Base-by-base conservation (phyloP, 2,888 invertebrate species). In the Galeruca laticollis region DNA sequence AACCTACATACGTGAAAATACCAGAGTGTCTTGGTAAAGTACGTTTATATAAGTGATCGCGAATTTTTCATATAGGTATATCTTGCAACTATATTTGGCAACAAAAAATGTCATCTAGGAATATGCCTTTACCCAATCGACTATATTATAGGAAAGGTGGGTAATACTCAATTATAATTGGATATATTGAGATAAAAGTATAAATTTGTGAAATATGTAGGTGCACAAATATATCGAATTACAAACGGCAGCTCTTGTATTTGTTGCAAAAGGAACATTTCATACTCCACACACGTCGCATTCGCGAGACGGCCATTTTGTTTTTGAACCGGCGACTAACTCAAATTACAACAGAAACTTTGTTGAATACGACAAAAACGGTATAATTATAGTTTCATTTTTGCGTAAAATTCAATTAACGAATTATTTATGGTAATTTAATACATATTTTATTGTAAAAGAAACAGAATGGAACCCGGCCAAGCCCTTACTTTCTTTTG, bases 291-390 rank as follows among this genome's bases (percentile, higher is more conserved):
- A 82, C 83, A 83, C 83, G 83, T 83, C 82, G 80, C 80, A 79
- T 76, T 74, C 68, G 65, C 66, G 51, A 71, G 81, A 80, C 83
- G 73, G 84, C 84, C 84, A 84, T 84, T 78, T 84, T 84, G 84
- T 79, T 76, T 78, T 75, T 65, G 54, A 76, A 78, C 83, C 82
- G 83, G 80, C 76, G 72, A 71, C 57, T 40, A n/a, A 13, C 21
- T 18, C 13, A 37, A 69, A 35, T 72, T 72, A 69, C 68, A 57
- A 59, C 72, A 68, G 70, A 73, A 43, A 65, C 61, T 52, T 61
- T 70, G 66, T 54, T 59, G 70, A 73, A 70, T 68, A 69, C 59
- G 49, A 51, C 33, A 35, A 72, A 71, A 69, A 35, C 15, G 40
- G 13, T 8, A 26, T 47, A 18, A 35, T 13, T 62, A 1, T 1